Evolutionary conservation across 2,888 invertebrate species (phyloP).

Genomic region (Cheilosia impressa): DNA sequence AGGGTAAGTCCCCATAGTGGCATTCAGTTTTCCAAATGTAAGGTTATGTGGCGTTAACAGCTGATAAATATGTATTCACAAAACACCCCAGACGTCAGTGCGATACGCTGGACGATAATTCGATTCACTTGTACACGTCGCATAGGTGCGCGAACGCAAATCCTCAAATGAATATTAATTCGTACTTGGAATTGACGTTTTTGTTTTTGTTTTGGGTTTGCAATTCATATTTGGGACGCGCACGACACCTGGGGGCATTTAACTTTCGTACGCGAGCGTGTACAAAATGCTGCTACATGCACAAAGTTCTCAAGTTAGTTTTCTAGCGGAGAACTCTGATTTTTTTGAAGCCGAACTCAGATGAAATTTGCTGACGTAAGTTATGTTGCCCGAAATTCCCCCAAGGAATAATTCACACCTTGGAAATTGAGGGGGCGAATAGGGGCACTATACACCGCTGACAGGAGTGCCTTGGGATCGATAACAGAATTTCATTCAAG

Average conservation of each 20-base stretch:
- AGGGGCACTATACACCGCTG: neutral
- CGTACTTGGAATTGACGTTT: slow-evolving; percentile 4
- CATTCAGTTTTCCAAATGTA: neutral
- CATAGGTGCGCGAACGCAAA: slow-evolving; percentile 1
- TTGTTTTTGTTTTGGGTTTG: slow-evolving; percentile 9
- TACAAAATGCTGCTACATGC: slow-evolving; percentile 19
- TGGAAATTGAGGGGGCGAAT: slow-evolving; percentile 9
- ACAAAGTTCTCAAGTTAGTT: slow-evolving; percentile 17
- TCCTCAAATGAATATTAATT: slow-evolving; percentile 53
- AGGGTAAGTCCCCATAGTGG: slow-evolving; percentile 78
- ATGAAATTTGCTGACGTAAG: slow-evolving; percentile 40
- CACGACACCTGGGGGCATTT: slow-evolving; percentile 35
- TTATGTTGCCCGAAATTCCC: neutral
- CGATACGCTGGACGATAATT: slow-evolving; percentile 39
- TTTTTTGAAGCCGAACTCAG: slow-evolving; percentile 3
- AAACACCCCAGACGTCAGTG: neutral
- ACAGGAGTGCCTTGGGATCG: slow-evolving; percentile 25
- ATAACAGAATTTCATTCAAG: slow-evolving; percentile 45
- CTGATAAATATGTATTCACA: slow-evolving; percentile 46
- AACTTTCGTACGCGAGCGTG: slow-evolving; percentile 14
- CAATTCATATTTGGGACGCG: slow-evolving; percentile 26
- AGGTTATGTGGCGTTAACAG: slow-evolving; percentile 26
- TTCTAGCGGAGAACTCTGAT: slow-evolving; percentile 17
- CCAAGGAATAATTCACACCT: neutral
- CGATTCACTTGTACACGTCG: slow-evolving; percentile 29